These are phyloP conservation scores for Teleiodes luculella DNA, from an alignment of 2,888 invertebrate genomes.

Conservation along the genomic window DNA sequence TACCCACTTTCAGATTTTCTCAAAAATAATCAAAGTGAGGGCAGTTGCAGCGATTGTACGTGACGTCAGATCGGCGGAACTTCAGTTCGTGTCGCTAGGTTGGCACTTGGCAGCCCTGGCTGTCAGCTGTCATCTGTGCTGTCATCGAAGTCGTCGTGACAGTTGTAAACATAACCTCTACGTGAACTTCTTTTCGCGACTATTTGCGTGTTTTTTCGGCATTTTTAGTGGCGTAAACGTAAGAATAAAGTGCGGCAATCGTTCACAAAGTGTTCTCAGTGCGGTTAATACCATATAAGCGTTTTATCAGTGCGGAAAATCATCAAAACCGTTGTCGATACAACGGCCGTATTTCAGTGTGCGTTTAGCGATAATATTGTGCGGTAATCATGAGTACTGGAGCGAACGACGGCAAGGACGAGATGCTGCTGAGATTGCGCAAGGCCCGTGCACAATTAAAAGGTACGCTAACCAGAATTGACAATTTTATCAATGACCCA, in stretches of 20 bases:
- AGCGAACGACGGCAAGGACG: not conserved
- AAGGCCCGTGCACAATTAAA: not conserved
- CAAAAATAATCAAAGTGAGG: not conserved
- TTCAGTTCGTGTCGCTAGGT: not conserved
- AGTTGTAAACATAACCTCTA: not conserved
- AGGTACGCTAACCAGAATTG: constrained; percentile 8
- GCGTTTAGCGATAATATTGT: not conserved
- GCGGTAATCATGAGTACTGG: not conserved
- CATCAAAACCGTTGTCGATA: not conserved
- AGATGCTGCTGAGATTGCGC: not conserved
- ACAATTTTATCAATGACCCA: constrained; percentile 9
- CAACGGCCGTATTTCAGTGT: not conserved
- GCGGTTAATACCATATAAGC: not conserved
- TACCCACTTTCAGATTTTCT: not conserved
- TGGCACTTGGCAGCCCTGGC: not conserved
- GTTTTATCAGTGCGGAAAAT: not conserved
- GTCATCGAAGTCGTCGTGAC: no score
- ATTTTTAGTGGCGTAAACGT: not conserved
- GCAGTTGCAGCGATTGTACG: not conserved
- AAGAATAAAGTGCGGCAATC: not conserved
- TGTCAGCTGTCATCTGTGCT: not conserved
- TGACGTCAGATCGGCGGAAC: not conserved
- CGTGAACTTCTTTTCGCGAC: not conserved
- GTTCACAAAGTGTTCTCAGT: not conserved
- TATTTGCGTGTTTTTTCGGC: not conserved